Evolutionary conservation across 2,888 invertebrate genomes (phyloP).

Genomic region (Heterodera filipjevi): DNA sequence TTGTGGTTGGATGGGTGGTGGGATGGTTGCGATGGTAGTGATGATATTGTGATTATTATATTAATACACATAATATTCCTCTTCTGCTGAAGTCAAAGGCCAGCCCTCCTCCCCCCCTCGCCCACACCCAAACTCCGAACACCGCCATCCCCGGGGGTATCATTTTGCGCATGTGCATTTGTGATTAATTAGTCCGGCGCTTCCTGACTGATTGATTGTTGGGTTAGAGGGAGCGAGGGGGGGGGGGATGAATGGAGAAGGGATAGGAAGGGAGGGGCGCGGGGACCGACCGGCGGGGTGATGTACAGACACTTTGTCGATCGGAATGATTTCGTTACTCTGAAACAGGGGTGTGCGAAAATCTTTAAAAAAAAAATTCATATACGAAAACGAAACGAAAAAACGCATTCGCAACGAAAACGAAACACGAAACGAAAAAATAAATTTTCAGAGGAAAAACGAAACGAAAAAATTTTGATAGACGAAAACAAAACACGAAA

Average conservation of each 20-base stretch:
- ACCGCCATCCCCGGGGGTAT: background rate
- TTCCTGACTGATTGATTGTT: conserved; percentile 1
- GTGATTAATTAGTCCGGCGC: background rate
- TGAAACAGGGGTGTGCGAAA: too few species aligned
- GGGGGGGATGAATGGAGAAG: background rate
- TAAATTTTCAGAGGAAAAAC: too few species aligned
- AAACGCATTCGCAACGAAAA: too few species aligned
- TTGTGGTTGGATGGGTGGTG: background rate
- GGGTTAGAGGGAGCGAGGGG: background rate
- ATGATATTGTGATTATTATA: background rate
- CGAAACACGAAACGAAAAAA: too few species aligned
- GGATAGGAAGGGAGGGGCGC: too few species aligned
- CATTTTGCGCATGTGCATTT: background rate
- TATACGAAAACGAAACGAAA: too few species aligned
- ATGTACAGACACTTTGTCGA: too few species aligned
- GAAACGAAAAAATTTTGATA: too few species aligned
- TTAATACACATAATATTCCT: background rate
- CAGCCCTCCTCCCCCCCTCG: background rate
- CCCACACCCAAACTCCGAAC: background rate
- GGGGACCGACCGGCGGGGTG: too few species aligned
- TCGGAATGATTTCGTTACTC: too few species aligned
- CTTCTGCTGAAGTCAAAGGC: background rate
- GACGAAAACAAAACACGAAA: too few species aligned
- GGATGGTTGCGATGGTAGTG: background rate
- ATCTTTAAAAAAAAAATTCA: too few species aligned